These are phyloP conservation scores for Cyprinus carpio DNA, from an alignment of 2,113 vertebrate genomes.

Conservation along the genomic window DNA sequence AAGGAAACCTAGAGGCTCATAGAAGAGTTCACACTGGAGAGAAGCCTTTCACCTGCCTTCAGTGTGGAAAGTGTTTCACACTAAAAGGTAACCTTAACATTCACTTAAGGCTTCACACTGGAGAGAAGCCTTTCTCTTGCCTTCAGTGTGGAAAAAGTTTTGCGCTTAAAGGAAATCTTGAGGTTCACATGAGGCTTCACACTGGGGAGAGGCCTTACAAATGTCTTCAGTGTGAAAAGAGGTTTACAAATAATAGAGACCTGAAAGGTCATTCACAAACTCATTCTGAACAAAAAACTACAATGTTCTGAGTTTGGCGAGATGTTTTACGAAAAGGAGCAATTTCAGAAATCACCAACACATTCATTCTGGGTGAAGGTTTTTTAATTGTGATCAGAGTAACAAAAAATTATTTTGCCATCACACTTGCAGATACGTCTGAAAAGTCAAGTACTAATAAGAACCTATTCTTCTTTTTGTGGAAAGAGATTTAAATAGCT, in stretches of 20 bases:
- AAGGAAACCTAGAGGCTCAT: not conserved
- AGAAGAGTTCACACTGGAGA: not conserved
- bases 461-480: no score
- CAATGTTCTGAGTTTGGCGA: no score
- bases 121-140: not conserved
- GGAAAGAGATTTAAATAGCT: no score
- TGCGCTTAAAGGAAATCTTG: not conserved
- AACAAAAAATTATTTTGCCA: not conserved
- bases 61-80: not conserved
- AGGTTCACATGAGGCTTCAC: not conserved
- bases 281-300: not conserved
- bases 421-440: not conserved
- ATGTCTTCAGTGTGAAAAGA: not conserved
- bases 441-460: not conserved
- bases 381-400: not conserved
- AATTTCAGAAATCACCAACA: no score
- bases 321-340: not conserved
- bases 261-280: not conserved
- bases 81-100: not conserved
- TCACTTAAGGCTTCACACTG: not conserved
- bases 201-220: not conserved
- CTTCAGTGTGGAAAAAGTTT: not conserved
- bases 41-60: not conserved
- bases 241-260: not conserved
- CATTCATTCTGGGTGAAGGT: no score